Conservation (phyloP, 2,797 vertebrate species). For the Hafferia zeledoni region DNA sequence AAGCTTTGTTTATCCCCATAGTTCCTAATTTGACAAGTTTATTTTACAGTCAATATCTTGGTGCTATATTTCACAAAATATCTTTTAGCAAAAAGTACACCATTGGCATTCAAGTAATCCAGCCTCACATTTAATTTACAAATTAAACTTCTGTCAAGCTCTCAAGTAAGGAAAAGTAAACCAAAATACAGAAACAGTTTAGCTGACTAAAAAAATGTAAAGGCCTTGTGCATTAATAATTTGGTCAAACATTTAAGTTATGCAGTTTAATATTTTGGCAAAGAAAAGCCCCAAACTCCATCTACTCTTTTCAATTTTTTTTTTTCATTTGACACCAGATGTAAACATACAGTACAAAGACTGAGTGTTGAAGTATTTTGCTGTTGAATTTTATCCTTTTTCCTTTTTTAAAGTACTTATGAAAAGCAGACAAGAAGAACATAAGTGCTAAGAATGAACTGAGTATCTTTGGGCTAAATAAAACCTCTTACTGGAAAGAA, state of each 20-base stretch:
- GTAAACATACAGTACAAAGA: slow-evolving; percentile 51
- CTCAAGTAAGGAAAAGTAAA: slow-evolving; percentile 66
- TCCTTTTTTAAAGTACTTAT: slow-evolving; percentile 43
- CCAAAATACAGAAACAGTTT: slow-evolving; percentile 66
- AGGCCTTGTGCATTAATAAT: slow-evolving; percentile 75
- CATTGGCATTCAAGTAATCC: slow-evolving; percentile 68
- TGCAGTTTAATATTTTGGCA: slow-evolving; percentile 76
- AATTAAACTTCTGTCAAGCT: slow-evolving; percentile 69
- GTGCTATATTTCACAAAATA: slow-evolving; percentile 75
- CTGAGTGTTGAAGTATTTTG: not conserved
- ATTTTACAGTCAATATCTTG: slow-evolving; percentile 71
- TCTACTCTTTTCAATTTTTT: not conserved
- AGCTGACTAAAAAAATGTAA: slow-evolving; percentile 60
- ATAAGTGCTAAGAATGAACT: slow-evolving; percentile 46
- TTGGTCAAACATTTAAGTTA: slow-evolving; percentile 74
- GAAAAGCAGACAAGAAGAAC: slow-evolving; percentile 47
- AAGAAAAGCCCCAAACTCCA: slow-evolving; percentile 56
- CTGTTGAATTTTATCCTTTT: not conserved
- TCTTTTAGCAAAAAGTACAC: slow-evolving; percentile 75
- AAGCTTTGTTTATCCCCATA: slow-evolving; percentile 75
- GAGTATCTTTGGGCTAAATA: slow-evolving; percentile 70
- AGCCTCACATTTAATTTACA: slow-evolving; percentile 66
- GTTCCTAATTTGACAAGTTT: slow-evolving; percentile 67
- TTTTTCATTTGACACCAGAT: slow-evolving; percentile 36
- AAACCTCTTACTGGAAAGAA: slow-evolving; percentile 48